A percentile compares a stretch with the other conserved stretches of the same genome.
phyloP scores from a whole-genome alignment of 2,797 vertebrate species.

The Helostoma temminkii region DNA sequence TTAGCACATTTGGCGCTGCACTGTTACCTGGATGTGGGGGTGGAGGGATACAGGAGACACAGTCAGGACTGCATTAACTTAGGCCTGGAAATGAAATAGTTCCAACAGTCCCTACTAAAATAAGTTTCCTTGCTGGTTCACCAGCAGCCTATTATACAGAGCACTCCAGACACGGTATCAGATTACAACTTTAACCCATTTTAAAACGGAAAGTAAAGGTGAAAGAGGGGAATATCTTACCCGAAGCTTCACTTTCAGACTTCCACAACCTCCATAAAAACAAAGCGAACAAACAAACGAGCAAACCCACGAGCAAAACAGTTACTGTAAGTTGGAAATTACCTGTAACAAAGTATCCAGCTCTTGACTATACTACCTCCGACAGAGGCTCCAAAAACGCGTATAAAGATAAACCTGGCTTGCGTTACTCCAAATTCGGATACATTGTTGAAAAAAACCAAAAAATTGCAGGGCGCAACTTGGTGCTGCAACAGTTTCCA shows the following conservation, averaged over 20 bases:
- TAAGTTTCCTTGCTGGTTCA: background rate
- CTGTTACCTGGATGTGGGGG: conserved; percentile 68
- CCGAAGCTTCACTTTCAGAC: conserved; percentile 4
- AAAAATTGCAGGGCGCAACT: conserved; percentile 44
- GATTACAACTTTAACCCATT: conserved; percentile 34
- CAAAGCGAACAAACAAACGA: conserved; percentile 16
- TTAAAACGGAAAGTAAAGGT: conserved; percentile 4
- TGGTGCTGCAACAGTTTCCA: conserved; percentile 56
- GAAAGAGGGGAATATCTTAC: background rate
- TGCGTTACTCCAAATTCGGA: conserved; percentile 46
- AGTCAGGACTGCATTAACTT: conserved; percentile 4
- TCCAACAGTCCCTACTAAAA: background rate
- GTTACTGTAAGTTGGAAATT: conserved; percentile 42
- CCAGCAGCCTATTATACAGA: background rate
- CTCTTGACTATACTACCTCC: conserved; percentile 9
- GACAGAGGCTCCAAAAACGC: conserved; percentile 26
- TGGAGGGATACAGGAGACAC: conserved; percentile 6
- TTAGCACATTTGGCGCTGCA: conserved; percentile 60
- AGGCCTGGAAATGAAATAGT: conserved; percentile 18
- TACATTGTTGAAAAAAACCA: conserved; percentile 50
- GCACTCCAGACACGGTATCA: conserved; percentile 9
- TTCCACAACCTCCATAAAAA: background rate
- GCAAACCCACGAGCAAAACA: conserved; percentile 14
- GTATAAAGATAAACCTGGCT: background rate
- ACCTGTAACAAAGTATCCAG: conserved; percentile 61